Conservation (phyloP, 2,797 vertebrate species). For the Etheostoma perlongum region DNA sequence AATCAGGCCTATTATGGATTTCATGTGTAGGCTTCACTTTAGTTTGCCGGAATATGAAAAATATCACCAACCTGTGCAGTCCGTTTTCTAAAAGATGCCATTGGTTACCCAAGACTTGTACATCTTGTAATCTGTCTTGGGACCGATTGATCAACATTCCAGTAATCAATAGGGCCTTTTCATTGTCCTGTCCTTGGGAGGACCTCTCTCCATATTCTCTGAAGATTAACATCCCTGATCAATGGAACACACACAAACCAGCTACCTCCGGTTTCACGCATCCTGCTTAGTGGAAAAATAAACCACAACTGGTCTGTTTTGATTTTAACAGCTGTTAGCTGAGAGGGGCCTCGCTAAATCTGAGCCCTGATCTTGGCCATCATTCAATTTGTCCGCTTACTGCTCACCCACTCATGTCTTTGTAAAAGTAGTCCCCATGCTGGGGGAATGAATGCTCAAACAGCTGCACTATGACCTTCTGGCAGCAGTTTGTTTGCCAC, state of each 20-base stretch:
- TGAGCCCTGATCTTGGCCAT: slow-evolving; percentile 69
- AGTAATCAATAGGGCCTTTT: slow-evolving; percentile 77
- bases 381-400: slow-evolving; percentile 69
- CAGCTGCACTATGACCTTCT: slow-evolving; percentile 69
- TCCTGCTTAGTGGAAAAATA: slow-evolving; percentile 63
- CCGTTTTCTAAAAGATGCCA: slow-evolving; percentile 50
- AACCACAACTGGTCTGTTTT: slow-evolving; percentile 66
- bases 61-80: slow-evolving; percentile 37
- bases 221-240: slow-evolving; percentile 80
- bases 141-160: slow-evolving; percentile 73
- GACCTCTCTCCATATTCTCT: slow-evolving; percentile 74
- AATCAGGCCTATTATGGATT: slow-evolving; percentile 23
- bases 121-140: slow-evolving; percentile 75
- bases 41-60: slow-evolving; percentile 27
- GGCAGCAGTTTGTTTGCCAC: slow-evolving; percentile 41
- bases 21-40: slow-evolving; percentile 29
- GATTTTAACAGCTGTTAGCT: slow-evolving; percentile 75
- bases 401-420: slow-evolving; percentile 65
- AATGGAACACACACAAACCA: slow-evolving; percentile 68
- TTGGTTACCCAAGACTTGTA: slow-evolving; percentile 74
- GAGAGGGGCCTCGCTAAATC: slow-evolving; percentile 69
- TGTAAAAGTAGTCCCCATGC: slow-evolving; percentile 54
- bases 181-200: slow-evolving; percentile 79
- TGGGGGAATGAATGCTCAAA: slow-evolving; percentile 52
- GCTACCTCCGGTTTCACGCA: slow-evolving; percentile 48